Evolutionary conservation across 2,888 invertebrate species (phyloP).

Genomic region (Operophtera brumata): DNA sequence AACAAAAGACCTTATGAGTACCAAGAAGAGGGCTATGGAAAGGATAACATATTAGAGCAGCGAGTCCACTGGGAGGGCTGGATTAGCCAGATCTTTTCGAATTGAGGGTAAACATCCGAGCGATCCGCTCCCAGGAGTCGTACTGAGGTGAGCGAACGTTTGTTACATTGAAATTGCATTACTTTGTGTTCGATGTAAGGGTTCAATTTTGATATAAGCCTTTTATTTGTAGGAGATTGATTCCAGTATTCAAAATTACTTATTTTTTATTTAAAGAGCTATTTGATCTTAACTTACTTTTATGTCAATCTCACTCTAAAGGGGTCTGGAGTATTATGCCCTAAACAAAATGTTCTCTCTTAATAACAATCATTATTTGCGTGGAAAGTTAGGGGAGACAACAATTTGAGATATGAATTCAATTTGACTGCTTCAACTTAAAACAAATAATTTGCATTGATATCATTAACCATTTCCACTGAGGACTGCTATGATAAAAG

Average conservation of each 20-base stretch:
- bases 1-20: constrained; percentile 17
- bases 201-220: neutral
- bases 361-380: too few relatives aligned
- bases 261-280: too few relatives aligned
- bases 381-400: too few relatives aligned
- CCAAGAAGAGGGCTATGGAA: constrained; percentile 40
- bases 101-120: constrained; percentile 71
- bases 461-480: constrained; percentile 65
- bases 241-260: too few relatives aligned
- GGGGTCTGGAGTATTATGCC: too few relatives aligned
- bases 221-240: too few relatives aligned
- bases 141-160: constrained; percentile 57
- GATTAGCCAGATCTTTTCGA: constrained; percentile 72
- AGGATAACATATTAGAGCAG: constrained; percentile 54
- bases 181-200: constrained; percentile 36
- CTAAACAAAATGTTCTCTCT: too few relatives aligned
- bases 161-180: constrained; percentile 56
- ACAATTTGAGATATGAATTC: too few relatives aligned
- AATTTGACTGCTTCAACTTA: too few relatives aligned
- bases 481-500: constrained; percentile 68
- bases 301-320: too few relatives aligned
- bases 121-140: constrained; percentile 49
- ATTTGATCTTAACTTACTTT: too few relatives aligned
- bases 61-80: constrained; percentile 51
- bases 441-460: constrained; percentile 62